Conservation (phyloP, 2,888 invertebrate genomes). For the Nemotelus pantherinus region DNA sequence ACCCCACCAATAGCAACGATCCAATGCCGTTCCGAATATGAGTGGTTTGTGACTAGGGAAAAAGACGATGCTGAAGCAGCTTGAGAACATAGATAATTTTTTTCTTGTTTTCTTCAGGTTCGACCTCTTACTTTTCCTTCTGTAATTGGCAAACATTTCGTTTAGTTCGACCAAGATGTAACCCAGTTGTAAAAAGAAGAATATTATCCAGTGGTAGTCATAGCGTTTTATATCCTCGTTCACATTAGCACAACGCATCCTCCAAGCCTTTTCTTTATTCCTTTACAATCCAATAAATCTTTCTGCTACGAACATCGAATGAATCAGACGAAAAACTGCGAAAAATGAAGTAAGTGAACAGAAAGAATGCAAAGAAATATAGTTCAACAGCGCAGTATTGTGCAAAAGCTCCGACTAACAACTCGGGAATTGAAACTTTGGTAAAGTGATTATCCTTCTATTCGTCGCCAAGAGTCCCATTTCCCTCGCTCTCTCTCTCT, state of each 20-base stretch:
- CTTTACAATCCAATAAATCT: neutral
- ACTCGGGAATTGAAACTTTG: constrained; percentile 20
- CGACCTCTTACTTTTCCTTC: too few species aligned
- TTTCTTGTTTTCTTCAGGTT: too few species aligned
- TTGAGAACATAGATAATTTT: too few species aligned
- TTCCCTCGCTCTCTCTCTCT: neutral
- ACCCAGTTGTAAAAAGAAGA: neutral
- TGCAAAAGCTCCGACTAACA: neutral
- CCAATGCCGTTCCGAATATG: neutral
- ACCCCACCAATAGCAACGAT: neutral
- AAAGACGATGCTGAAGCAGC: too few species aligned
- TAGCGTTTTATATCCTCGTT: neutral
- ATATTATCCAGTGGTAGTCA: neutral
- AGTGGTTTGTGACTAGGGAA: neutral
- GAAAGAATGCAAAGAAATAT: neutral
- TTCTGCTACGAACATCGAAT: neutral
- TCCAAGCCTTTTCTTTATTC: neutral
- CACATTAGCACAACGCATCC: too few species aligned
- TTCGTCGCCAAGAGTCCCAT: neutral
- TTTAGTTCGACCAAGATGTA: neutral
- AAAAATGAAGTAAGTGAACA: neutral
- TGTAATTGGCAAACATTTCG: too few species aligned
- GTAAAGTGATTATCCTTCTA: constrained; percentile 21
- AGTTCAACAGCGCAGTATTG: neutral
- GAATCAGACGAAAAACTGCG: neutral